Evolutionary conservation across 1,140 invertebrate genomes (phyloP).

Genomic region (Gryllus bimaculatus): DNA sequence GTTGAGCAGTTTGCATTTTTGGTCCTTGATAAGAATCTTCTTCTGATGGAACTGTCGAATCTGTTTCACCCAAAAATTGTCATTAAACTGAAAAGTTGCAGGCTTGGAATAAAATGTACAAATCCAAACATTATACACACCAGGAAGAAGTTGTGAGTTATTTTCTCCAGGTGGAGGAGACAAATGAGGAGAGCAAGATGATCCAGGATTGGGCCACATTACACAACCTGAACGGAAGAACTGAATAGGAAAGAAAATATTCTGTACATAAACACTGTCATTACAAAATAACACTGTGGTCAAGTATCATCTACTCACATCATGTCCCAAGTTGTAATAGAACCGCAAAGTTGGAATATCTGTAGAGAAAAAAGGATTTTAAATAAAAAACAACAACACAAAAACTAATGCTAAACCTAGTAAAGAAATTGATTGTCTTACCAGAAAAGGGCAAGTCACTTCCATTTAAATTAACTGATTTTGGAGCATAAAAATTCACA

Average conservation of each 20-base stretch:
- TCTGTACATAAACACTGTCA: not conserved
- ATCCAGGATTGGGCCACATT: not conserved
- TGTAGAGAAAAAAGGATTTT: constrained; percentile 29
- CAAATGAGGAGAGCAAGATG: not conserved
- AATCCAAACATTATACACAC: not conserved
- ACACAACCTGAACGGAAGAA: not conserved
- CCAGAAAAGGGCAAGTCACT: constrained; percentile 48
- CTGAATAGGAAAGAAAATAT: not conserved
- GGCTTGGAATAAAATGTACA: too few species aligned
- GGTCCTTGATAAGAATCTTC: not conserved
- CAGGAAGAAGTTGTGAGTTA: not conserved
- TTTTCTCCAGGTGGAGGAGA: not conserved
- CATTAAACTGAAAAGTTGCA: too few species aligned
- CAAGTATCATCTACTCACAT: constrained; percentile 26
- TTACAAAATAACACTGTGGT: not conserved
- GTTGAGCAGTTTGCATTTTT: not conserved
- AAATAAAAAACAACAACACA: constrained; percentile 7
- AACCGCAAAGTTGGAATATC: constrained; percentile 50
- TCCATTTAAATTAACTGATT: constrained; percentile 42
- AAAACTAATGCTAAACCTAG: constrained; percentile 11
- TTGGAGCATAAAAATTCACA: constrained; percentile 39
- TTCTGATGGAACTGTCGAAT: not conserved
- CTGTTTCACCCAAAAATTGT: not conserved
- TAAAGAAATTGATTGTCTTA: constrained; percentile 27
- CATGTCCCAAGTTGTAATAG: constrained; percentile 57